These are phyloP conservation scores for Corvus moneduloides DNA, from an alignment of 2,113 vertebrate genomes.

Conservation along the genomic window DNA sequence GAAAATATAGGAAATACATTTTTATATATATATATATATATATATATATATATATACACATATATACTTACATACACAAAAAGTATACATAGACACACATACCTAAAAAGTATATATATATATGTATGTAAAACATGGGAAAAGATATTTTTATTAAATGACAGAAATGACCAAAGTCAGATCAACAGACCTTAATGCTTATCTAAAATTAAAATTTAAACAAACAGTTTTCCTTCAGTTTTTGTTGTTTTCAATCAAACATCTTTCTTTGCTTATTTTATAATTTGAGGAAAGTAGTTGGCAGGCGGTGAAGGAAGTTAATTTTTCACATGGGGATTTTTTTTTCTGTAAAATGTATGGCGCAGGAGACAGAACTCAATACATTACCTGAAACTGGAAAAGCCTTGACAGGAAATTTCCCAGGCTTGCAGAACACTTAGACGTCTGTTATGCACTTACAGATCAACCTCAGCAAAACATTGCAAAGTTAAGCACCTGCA, in stretches of 20 bases:
- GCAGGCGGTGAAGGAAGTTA: not conserved
- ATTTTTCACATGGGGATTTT: not conserved
- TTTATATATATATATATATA: not conserved
- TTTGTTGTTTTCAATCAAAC: not conserved
- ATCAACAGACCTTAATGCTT: not conserved
- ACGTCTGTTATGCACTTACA: constrained; percentile 1
- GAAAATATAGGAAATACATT: not conserved
- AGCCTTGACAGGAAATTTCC: constrained; percentile 10
- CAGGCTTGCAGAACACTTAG: not conserved
- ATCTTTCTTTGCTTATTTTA: not conserved
- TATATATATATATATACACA: too few species aligned
- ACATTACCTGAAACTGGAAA: constrained; percentile 9
- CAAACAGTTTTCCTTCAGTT: not conserved
- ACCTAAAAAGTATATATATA: too few species aligned
- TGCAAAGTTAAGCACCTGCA: constrained; percentile 48
- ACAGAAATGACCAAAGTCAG: not conserved
- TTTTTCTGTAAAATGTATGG: not conserved
- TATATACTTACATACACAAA: not conserved
- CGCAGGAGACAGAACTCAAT: not conserved
- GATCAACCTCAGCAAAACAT: constrained; percentile 11
- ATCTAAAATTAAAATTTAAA: not conserved
- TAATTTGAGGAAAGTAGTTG: not conserved
- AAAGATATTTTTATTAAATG: not conserved
- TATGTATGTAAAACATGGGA: not conserved
- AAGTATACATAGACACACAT: not conserved